Evolutionary conservation across 1,140 invertebrate species (phyloP).

Genomic region (Bradysia coprophila): DNA sequence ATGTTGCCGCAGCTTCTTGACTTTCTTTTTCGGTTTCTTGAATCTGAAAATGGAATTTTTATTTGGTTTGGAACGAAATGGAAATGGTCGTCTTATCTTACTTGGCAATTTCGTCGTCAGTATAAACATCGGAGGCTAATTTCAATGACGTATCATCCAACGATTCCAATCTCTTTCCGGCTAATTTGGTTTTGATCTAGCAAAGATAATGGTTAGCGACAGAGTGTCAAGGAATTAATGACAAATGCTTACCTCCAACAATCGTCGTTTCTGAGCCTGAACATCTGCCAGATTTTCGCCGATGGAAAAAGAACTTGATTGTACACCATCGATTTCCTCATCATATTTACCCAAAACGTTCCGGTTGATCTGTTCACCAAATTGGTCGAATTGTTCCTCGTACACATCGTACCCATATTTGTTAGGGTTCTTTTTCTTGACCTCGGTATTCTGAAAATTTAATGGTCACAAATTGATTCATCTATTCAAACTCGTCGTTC

Average conservation of each 20-base stretch:
- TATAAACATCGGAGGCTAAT: constrained; percentile 78
- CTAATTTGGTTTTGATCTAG: constrained; percentile 33
- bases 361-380: constrained; percentile 49
- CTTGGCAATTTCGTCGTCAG: constrained; percentile 56
- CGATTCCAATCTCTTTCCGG: constrained; percentile 52
- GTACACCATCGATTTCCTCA: constrained; percentile 73
- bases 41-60: constrained; percentile 34
- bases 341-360: constrained; percentile 82
- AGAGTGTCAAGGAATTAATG: not conserved
- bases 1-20: constrained; percentile 31
- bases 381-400: constrained; percentile 69
- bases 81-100: constrained; percentile 12
- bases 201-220: not conserved
- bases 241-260: constrained; percentile 11
- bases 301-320: constrained; percentile 63
- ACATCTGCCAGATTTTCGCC: constrained; percentile 34
- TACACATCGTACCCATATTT: constrained; percentile 79
- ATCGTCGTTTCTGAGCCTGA: constrained; percentile 25
- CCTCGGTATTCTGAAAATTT: constrained; percentile 49
- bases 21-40: constrained; percentile 88
- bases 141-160: constrained; percentile 44
- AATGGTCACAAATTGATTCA: no score
- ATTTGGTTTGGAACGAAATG: not conserved
- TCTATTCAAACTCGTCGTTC: no score
- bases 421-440: constrained; percentile 63